Base-by-base conservation (phyloP, 1,140 invertebrate species). In the Orussus abietinus region DNA sequence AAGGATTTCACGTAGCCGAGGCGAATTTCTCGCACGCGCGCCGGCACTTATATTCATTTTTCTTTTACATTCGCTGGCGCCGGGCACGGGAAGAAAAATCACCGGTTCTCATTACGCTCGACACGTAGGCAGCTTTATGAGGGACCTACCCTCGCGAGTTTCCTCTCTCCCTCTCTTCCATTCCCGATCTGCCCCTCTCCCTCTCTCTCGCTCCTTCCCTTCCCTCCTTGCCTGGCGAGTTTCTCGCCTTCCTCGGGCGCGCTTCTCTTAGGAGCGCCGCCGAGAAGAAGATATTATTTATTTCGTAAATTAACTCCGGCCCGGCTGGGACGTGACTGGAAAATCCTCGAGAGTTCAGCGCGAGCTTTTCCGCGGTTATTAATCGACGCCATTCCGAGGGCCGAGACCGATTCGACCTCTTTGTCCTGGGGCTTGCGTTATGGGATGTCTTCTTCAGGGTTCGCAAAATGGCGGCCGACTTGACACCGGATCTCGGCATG, bases 101-200 rank as follows among this genome's bases (percentile, higher is more conserved):
- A 71, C 70, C 68, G 62, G 64, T 56, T 65, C 69, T 72, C 67
- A 71, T 71, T 72, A 69, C 69, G 64, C 70, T 67, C 65, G 67
- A 72, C 68, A 71, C 70, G 69, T 73, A 73, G 69, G 66, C 69
- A 72, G 67, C 69, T 72, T 73, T 72, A 73, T 72, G 68, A 70
- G 17, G 62, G 10, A n/a, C n/a, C n/a, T n/a, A n/a, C n/a, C n/a
- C n/a, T n/a, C n/a, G n/a, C n/a, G n/a, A n/a, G n/a, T n/a, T 55
- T 49, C 46, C 33, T 44, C 46, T 39, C 45, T 46, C 42, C 32
- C 41, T 32, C 55, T 45, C 51, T 52, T 33, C 30, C 42, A 38
- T 34, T 42, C 30, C 13, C 22, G n/a, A n/a, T n/a, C n/a, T n/a
- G 39, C 38, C 43, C 42, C 44, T 49, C 47, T 49, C 42, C 36